Evolutionary conservation across 2,888 invertebrate species (phyloP), one percentile per base, ranked within the genome.

Genomic region (Cyaniris semiargus): DNA sequence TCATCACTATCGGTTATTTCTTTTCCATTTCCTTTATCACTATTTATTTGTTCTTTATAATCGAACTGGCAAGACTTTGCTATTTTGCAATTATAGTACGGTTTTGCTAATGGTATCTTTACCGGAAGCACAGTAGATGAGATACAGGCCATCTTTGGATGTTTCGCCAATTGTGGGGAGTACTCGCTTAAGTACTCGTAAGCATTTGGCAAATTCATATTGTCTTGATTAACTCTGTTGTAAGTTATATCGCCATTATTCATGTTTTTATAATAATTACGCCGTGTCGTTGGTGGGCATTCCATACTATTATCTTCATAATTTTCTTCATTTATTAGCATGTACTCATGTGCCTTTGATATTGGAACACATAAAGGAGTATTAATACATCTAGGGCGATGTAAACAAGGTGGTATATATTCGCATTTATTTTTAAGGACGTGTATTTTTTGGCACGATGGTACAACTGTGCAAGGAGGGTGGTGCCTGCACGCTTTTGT

Each of bases 401-500:
- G 93, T 79, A 89, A 83, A 77, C 93, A 92, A 1, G 92, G 92
- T 0, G 91, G 89, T 72, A 93, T 87, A 80, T 81, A 90, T 82
- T 92, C 90, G 80, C 90, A 91, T 78, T 92, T 90, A 80, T 90
- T 92, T 80, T 89, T 88, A 18, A 92, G 80, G 23, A 92, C 89
- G 78, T 86, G 89, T 27, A 85, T 82, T 81, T 88, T 89, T 83
- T 93, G 93, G 83, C 93, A 93, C 1, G 90, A 91, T 15, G 93
- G 93, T n/a, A 89, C 92, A 2, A 91, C 91, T 6, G 88, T 90
- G 80, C 93, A 93, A 1, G 93, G 93, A 3, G 93, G 92, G 79
- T 93, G 91, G 80, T 93, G 93, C 79, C 90, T 85, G 81, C 93
- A 93, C 7, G 91, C 92, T 85, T 93, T 93, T 18, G 91, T 90